Evolutionary conservation across 2,888 invertebrate species (phyloP).

Genomic region (Dioctria rufipes): DNA sequence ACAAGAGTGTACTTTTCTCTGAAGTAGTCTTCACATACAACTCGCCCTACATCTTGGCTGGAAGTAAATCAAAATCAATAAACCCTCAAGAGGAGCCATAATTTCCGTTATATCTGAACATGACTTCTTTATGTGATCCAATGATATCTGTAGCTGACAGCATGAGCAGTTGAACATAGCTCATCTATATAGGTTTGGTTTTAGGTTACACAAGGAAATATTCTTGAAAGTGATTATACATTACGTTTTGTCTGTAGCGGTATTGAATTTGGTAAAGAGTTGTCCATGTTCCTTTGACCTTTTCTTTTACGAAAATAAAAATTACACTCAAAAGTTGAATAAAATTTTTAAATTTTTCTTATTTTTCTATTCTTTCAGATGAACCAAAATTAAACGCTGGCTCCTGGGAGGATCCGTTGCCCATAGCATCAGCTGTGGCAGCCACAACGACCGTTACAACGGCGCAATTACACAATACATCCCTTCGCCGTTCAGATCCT

Average conservation of each 20-base stretch:
- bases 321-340: neutral
- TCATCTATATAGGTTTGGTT: neutral
- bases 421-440: slow-evolving; percentile 60
- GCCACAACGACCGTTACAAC: slow-evolving; percentile 66
- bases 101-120: neutral
- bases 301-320: neutral
- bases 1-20: no score
- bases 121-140: neutral
- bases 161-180: neutral
- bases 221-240: slow-evolving; percentile 19
- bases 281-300: neutral
- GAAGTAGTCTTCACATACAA: neutral
- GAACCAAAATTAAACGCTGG: slow-evolving; percentile 83
- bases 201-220: slow-evolving; percentile 21
- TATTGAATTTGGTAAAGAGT: neutral
- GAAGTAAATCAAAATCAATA: slow-evolving; percentile 39
- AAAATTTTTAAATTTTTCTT: neutral
- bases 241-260: neutral
- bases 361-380: slow-evolving; percentile 74
- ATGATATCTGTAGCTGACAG: neutral
- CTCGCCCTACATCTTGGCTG: neutral
- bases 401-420: slow-evolving; percentile 82
- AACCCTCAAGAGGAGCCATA: slow-evolving; percentile 2
- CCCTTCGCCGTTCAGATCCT: slow-evolving; percentile 66
- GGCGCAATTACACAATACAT: slow-evolving; percentile 67